Percentiles rank a stretch among this genome's conserved stretches.
Conservation (phyloP, 2,888 invertebrate genomes). For the Creontiades dilutus region DNA sequence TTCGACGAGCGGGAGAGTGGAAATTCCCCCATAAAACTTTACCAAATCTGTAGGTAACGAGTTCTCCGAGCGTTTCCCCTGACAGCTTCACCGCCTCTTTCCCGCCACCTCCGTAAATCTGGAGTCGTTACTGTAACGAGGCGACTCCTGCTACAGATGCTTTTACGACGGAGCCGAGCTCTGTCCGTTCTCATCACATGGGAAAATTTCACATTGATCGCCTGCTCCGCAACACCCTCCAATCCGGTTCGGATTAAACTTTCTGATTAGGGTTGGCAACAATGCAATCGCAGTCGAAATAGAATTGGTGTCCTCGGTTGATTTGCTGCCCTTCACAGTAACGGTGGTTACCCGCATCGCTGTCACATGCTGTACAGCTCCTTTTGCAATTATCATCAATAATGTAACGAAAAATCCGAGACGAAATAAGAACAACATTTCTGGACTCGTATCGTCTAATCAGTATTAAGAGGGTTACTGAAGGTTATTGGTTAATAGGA, state of each 20-base stretch:
- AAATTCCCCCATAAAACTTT: conserved; percentile 24
- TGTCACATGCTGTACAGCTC: neutral
- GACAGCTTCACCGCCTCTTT: conserved; percentile 18
- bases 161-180: neutral
- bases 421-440: too few species aligned
- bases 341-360: neutral
- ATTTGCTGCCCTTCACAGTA: too few species aligned
- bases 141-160: neutral
- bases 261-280: too few species aligned
- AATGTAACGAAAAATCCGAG: too few species aligned
- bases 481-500: too few species aligned
- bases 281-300: too few species aligned
- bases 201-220: neutral
- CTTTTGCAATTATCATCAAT: too few species aligned
- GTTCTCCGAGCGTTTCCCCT: neutral
- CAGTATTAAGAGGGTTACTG: too few species aligned
- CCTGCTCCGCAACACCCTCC: neutral
- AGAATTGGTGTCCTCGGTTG: too few species aligned
- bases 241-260: too few species aligned
- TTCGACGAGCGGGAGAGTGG: neutral
- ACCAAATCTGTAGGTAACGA: conserved; percentile 29
- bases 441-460: too few species aligned
- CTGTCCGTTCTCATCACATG: neutral
- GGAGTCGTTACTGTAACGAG: conserved; percentile 16
- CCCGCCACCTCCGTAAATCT: neutral